A percentile compares a stretch with the other conserved stretches of the same genome.
Evolutionary conservation across 1,140 invertebrate species (phyloP).

Genomic region (Solenopsis fugax): DNA sequence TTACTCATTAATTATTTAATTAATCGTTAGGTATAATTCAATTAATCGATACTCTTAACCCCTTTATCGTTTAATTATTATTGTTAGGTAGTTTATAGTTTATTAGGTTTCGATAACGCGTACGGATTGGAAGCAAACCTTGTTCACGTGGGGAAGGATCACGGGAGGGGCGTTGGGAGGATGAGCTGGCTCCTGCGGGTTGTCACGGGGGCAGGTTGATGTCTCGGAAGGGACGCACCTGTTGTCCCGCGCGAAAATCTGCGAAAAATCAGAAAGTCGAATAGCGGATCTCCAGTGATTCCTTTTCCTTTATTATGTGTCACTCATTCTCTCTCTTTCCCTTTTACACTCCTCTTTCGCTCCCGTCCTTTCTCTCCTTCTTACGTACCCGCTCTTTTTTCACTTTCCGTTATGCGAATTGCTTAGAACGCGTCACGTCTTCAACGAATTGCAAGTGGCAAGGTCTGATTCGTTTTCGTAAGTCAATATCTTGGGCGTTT

Average conservation of each 20-base stretch:
- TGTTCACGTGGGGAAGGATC: conserved; percentile 79
- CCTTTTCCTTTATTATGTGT: conserved; percentile 75
- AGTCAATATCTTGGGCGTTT: conserved; percentile 46
- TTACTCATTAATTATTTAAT: conserved; percentile 81
- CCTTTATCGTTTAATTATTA: conserved; percentile 83
- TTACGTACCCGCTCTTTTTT: conserved; percentile 49
- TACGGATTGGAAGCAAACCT: conserved; percentile 84
- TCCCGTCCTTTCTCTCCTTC: conserved; percentile 55
- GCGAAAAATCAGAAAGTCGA: conserved; percentile 81
- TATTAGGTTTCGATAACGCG: conserved; percentile 84
- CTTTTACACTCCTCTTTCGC: conserved; percentile 67
- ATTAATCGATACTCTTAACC: conserved; percentile 85
- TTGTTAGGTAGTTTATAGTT: conserved; percentile 86
- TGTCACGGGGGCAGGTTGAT: conserved; percentile 73
- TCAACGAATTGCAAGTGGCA: conserved; percentile 75
- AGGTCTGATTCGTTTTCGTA: conserved; percentile 60
- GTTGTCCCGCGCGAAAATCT: conserved; percentile 79
- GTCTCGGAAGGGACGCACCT: conserved; percentile 76
- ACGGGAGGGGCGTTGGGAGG: conserved; percentile 72
- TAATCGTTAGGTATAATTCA: conserved; percentile 81
- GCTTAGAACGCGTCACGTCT: conserved; percentile 73
- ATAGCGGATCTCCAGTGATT: conserved; percentile 77
- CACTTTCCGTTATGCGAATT: conserved; percentile 72
- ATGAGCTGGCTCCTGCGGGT: conserved; percentile 71
- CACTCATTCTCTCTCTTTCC: conserved; percentile 79